Evolutionary conservation across 37 sponge, comb jelly and placozoan species (phyloP).

Genomic region (Dysidea cf. avara): DNA sequence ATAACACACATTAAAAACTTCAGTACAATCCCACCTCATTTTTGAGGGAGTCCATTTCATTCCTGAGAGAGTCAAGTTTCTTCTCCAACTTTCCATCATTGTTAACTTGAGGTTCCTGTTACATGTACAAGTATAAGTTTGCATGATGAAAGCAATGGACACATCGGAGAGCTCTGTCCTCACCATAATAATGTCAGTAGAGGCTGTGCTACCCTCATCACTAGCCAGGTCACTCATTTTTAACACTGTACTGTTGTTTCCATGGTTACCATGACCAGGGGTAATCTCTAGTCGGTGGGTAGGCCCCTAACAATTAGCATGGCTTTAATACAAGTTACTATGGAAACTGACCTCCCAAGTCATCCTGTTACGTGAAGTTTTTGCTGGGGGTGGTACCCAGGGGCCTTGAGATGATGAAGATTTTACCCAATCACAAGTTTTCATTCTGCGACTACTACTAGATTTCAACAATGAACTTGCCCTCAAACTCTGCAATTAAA

Average conservation of each 20-base stretch:
- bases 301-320: too few species aligned
- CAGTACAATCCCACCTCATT: slow-evolving; percentile 37
- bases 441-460: slow-evolving; percentile 9
- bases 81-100: not conserved
- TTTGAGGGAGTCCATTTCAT: slow-evolving; percentile 63
- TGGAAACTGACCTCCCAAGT: slow-evolving; percentile 62
- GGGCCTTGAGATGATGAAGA: slow-evolving; percentile 37
- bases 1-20: too few species aligned
- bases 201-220: not conserved
- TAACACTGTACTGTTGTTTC: slow-evolving; percentile 45
- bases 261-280: slow-evolving; percentile 17
- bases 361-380: slow-evolving; percentile 37
- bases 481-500: not conserved
- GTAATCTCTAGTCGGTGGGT: slow-evolving; percentile 81
- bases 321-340: too few species aligned
- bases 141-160: not conserved
- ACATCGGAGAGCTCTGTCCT: not conserved
- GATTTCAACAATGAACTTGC: not conserved
- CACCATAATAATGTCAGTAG: slow-evolving; percentile 27
- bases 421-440: slow-evolving; percentile 19
- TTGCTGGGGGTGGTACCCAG: slow-evolving; percentile 77
- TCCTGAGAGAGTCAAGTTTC: slow-evolving; percentile 36
- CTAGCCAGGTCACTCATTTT: slow-evolving; percentile 61
- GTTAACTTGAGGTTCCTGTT: not conserved
- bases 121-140: not conserved